Base-by-base conservation (phyloP, 2,113 vertebrate genomes). In the Myrmecobius fasciatus region DNA sequence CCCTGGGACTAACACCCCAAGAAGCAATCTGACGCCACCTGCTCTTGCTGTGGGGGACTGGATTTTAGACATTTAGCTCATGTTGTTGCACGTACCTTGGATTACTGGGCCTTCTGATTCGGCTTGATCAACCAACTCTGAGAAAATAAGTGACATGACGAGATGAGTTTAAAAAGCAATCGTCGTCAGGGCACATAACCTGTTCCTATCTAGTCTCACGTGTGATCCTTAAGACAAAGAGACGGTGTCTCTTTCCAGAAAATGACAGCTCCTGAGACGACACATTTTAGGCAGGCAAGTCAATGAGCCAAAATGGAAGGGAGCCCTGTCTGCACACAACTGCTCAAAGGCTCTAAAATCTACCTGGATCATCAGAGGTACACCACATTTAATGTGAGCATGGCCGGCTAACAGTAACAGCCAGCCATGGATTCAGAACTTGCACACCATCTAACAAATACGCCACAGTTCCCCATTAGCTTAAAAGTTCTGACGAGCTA, bases 41-140 rank as follows among this genome's bases (percentile, higher is more conserved):
- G 31, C 31, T n/a, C 56, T n/a, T 5, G 56, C 10, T 3, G 10
- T 3, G 56, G 56, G 53, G 56, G 11, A 5, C 60, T n/a, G 60
- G 12, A n/a, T 14, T 75, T n/a, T 17, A 4, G 11, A 67, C 31
- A 20, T 1, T 67, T 2, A 17, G 0, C 0, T 54, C 46, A 75
- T 0, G 0, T n/a, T 22, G 93, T 46, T 93, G 43, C 46, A 25
- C 97, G 93, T 95, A 98, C 98, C 98, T 98, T 98, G 94, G n/a
- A 92, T 96, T 48, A 67, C 97, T 25, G 98, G 94, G 11, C 97
- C 96, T 96, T 97, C 98, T 8, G 97, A 97, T 97, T 98, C 98
- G 46, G 11, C 93, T 96, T 98, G 97, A 91, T 98, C 98, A 20
- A 98, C 60, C 92, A 98, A 92, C 93, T 98, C 99, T 99, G 98